Conservation (phyloP, 2,113 vertebrate genomes). For the Chaenocephalus aceratus region DNA sequence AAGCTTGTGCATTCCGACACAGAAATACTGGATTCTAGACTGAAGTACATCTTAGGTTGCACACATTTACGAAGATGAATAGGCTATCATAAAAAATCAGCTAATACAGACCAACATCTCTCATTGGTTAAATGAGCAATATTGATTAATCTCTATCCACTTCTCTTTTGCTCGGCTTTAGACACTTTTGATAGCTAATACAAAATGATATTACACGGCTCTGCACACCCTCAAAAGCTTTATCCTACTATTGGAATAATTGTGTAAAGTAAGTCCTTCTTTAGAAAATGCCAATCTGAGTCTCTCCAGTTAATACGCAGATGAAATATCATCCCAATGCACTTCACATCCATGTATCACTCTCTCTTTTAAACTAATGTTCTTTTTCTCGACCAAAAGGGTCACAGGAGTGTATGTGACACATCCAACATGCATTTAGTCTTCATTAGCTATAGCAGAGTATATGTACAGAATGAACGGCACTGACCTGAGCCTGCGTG, state of each 20-base stretch:
- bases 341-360: conserved; percentile 22
- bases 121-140: background rate
- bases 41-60: conserved; percentile 12
- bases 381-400: conserved; percentile 36
- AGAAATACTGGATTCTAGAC: conserved; percentile 1
- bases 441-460: conserved; percentile 77
- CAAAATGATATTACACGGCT: conserved; percentile 33
- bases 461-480: conserved; percentile 85
- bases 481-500: conserved; percentile 99
- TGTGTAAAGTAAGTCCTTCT: conserved; percentile 14
- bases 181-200: conserved; percentile 18
- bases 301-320: conserved; percentile 39
- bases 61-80: conserved; percentile 1
- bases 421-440: conserved; percentile 73
- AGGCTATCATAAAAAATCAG: conserved; percentile 2
- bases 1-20: background rate
- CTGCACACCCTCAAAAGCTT: conserved; percentile 40
- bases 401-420: conserved; percentile 44
- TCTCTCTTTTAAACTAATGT: conserved; percentile 39
- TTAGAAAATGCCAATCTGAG: conserved; percentile 38
- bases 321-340: conserved; percentile 42
- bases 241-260: background rate
- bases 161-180: conserved; percentile 19
- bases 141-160: conserved; percentile 11
- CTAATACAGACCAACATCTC: background rate